These are phyloP conservation scores for Perizoma affinitatum DNA, from an alignment of 2,888 invertebrate species.

Conservation along the genomic window DNA sequence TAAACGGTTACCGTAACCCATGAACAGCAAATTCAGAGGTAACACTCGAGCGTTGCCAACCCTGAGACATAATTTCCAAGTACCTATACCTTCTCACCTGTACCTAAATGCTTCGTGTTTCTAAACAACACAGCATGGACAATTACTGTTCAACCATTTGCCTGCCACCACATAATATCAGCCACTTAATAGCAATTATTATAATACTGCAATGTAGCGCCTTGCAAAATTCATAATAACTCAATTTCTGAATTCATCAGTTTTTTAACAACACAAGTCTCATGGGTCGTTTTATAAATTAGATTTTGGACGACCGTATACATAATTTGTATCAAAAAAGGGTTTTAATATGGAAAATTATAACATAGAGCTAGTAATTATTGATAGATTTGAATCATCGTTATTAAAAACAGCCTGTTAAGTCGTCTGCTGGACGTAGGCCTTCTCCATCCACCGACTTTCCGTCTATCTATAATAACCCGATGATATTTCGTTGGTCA, in stretches of 20 bases:
- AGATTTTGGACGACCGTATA: constrained; percentile 44
- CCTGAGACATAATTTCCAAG: no score
- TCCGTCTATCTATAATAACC: no score
- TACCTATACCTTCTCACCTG: constrained; percentile 1
- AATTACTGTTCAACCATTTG: constrained; percentile 47
- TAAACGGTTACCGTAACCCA: no score
- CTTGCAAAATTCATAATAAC: constrained; percentile 72
- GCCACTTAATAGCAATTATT: constrained; percentile 61
- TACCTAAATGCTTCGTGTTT: constrained; percentile 34
- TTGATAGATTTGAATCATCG: no score
- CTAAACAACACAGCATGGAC: constrained; percentile 42
- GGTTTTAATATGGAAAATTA: background rate
- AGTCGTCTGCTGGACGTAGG: no score
- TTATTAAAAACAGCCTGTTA: no score
- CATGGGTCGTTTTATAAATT: constrained; percentile 61
- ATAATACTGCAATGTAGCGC: constrained; percentile 71
- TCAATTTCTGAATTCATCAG: constrained; percentile 63
- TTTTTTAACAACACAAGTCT: constrained; percentile 55
- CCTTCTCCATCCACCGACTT: no score
- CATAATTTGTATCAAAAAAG: constrained; percentile 10
- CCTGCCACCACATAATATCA: constrained; percentile 52
- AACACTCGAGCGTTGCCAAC: no score
- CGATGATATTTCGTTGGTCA: no score
- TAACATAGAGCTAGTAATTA: background rate
- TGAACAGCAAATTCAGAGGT: no score